Evolutionary conservation across 2,888 invertebrate species (phyloP).

Genomic region (Temnothorax unifasciatus): DNA sequence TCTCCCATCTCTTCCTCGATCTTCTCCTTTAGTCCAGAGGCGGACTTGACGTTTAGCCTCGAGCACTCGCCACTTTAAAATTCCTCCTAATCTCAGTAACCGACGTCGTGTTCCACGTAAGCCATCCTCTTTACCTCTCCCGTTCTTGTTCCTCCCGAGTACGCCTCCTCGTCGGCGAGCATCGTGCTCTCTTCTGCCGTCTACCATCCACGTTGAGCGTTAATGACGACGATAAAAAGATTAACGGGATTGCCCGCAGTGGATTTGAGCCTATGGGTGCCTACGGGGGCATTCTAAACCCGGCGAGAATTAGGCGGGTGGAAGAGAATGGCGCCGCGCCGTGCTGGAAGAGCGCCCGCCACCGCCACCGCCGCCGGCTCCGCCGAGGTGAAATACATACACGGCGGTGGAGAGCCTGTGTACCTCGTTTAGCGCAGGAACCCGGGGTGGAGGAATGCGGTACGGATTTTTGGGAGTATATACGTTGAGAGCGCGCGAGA

Average conservation of each 20-base stretch:
- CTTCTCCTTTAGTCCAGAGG: conserved; percentile 55
- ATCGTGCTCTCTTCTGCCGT: conserved; percentile 19
- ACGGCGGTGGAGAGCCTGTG: neutral
- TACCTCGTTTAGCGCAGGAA: conserved; percentile 30
- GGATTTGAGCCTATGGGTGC: conserved; percentile 64
- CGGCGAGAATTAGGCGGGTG: conserved; percentile 67
- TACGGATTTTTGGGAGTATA: conserved; percentile 43
- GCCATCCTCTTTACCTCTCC: conserved; percentile 57
- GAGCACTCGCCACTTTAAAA: conserved; percentile 78
- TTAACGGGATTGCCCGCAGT: conserved; percentile 75
- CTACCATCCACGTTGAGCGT: conserved; percentile 65
- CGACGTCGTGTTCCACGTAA: conserved; percentile 73
- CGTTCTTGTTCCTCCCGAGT: neutral
- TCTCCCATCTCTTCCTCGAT: conserved; percentile 31
- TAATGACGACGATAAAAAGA: conserved; percentile 80
- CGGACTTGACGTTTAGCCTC: conserved; percentile 73
- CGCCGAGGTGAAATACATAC: conserved; percentile 38
- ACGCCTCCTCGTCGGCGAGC: conserved; percentile 6
- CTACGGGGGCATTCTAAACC: conserved; percentile 52
- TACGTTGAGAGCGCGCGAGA: neutral
- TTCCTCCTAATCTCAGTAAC: conserved; percentile 79
- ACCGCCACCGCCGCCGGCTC: conserved; percentile 19
- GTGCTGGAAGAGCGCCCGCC: conserved; percentile 33
- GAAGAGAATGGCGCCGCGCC: conserved; percentile 47
- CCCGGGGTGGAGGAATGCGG: conserved; percentile 31